A percentile compares a stretch with the other conserved stretches of the same genome.
Evolutionary conservation across 1,140 invertebrate genomes (phyloP).

Genomic region (Papilio dardanus): DNA sequence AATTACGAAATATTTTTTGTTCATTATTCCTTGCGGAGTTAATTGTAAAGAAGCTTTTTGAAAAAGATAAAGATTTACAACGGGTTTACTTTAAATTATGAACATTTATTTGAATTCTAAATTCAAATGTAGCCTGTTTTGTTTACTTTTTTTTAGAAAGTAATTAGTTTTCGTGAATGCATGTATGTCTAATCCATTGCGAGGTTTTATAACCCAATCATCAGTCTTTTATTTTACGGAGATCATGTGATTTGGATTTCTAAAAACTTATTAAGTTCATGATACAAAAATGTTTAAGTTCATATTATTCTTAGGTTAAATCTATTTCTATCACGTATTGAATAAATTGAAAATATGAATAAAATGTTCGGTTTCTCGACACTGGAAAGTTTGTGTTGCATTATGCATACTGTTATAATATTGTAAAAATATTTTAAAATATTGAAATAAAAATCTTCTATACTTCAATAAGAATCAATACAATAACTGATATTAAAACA

Average conservation of each 20-base stretch:
- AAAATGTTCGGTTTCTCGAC: slow-evolving; percentile 5
- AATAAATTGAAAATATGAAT: slow-evolving; percentile 17
- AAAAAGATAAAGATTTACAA: neutral
- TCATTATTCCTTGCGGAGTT: neutral
- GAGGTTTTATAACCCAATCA: too few relatives aligned
- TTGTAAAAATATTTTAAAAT: neutral
- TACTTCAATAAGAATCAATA: too few relatives aligned
- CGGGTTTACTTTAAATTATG: too few relatives aligned
- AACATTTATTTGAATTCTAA: too few relatives aligned
- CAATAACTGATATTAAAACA: too few relatives aligned
- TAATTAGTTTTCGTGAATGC: neutral
- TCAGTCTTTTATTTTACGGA: too few relatives aligned
- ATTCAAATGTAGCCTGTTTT: too few relatives aligned
- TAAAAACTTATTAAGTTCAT: neutral
- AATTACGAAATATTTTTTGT: neutral
- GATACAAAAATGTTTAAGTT: neutral
- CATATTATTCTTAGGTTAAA: neutral
- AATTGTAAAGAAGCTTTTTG: neutral
- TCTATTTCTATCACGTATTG: slow-evolving; percentile 9
- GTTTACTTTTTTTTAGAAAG: neutral
- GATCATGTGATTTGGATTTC: neutral
- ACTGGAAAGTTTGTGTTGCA: neutral
- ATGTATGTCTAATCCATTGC: neutral
- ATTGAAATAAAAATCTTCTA: neutral
- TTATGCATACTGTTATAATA: slow-evolving; percentile 3